phyloP scores from a whole-genome alignment of 2,113 vertebrate genomes.

The Pogonocichla stellata region DNA sequence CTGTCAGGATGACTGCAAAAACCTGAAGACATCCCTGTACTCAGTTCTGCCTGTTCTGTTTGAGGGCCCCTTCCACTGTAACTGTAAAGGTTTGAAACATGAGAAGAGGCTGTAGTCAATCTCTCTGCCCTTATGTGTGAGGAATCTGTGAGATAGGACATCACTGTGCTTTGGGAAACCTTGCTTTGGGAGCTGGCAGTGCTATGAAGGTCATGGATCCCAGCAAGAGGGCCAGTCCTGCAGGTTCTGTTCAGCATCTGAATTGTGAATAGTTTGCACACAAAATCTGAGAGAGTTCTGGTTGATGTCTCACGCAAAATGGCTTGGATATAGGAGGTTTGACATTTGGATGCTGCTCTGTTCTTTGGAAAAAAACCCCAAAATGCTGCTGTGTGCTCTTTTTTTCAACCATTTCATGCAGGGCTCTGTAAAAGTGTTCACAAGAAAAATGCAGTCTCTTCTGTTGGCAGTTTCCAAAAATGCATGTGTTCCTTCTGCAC shows the following conservation, averaged over 20 bases:
- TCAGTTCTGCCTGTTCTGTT: not conserved
- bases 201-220: not conserved
- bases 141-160: not conserved
- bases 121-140: rapidly evolving
- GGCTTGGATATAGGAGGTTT: not conserved
- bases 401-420: not conserved
- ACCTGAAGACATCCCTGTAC: not conserved
- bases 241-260: not conserved
- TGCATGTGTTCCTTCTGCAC: rapidly evolving
- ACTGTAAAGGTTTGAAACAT: not conserved
- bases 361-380: not conserved
- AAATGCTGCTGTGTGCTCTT: not conserved
- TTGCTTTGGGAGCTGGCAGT: not conserved
- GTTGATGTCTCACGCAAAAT: not conserved
- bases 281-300: not conserved
- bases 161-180: not conserved
- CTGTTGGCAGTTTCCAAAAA: not conserved
- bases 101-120: not conserved
- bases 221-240: not conserved
- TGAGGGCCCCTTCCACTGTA: not conserved
- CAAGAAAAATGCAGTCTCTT: not conserved
- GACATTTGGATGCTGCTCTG: not conserved
- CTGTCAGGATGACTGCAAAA: not conserved
- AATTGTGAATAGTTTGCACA: not conserved
- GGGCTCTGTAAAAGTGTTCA: not conserved